Evolutionary conservation across 2,113 vertebrate species (phyloP).

Genomic region (Thinocorus orbignyianus): DNA sequence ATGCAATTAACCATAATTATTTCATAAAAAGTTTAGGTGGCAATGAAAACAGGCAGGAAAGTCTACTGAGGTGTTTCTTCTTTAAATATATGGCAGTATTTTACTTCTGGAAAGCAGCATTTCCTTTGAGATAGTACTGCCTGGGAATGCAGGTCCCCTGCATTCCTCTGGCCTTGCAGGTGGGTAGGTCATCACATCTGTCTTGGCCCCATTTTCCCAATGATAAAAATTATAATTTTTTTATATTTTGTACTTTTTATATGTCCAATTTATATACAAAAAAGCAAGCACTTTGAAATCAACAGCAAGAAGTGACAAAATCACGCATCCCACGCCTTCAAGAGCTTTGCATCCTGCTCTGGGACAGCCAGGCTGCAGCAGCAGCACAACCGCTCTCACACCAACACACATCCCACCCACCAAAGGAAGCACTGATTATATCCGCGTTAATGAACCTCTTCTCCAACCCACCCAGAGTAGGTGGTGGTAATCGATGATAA

Average conservation of each 20-base stretch:
- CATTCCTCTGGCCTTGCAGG: background rate
- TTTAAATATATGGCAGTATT: background rate
- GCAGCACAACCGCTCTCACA: background rate
- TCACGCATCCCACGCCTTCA: fast-evolving
- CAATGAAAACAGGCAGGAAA: background rate
- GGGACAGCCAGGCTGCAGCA: background rate
- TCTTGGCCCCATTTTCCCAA: background rate
- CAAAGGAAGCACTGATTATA: background rate
- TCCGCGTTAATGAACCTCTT: background rate
- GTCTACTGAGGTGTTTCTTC: background rate
- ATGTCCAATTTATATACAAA: background rate
- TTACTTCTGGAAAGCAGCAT: background rate
- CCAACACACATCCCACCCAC: background rate
- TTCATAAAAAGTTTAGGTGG: background rate
- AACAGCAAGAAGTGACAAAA: background rate
- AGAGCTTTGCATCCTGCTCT: background rate
- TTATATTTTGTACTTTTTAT: background rate
- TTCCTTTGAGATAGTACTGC: background rate
- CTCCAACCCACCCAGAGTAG: background rate
- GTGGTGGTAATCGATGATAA: background rate
- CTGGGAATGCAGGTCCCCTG: background rate
- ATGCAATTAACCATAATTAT: background rate
- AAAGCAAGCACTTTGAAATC: background rate
- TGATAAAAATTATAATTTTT: background rate
- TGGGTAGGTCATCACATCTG: background rate